Evolutionary conservation across 1,140 invertebrate species (phyloP), one percentile per base, ranked within the genome.

Genomic region (Eurosta solidaginis): DNA sequence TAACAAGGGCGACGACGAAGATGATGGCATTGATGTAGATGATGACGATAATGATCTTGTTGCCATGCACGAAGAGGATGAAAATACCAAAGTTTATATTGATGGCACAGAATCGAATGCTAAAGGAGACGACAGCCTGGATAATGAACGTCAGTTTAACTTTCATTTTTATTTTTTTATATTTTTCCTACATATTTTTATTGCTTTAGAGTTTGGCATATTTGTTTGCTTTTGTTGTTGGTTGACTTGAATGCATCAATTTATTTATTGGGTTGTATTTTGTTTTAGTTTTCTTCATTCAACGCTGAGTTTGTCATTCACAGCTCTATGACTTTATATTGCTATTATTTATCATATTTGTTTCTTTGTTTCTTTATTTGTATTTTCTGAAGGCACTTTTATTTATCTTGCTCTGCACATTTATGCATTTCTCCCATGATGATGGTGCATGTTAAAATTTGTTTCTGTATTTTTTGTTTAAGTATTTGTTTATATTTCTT

Each of bases 131-230:
- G 78, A 79, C 59, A 75, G 27, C 42, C 50, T 49, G 77, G 59
- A 44, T 29, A 78, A 81, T 63, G 81, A 79, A 83, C 78, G 84
- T 85, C 84, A 85, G 84, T 85, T n/a, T n/a, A n/a, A 79, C 78
- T 82, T 83, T 84, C 81, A 82, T 78, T 79, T 68, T 68, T 29
- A 81, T 82, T 83, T 77, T 77, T 40, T 40, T 63, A 78, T 78
- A 77, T 80, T 79, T 79, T 76, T 44, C 10, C 74, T 82, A 68
- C 33, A 20, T 73, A 75, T 63, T 74, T n/a, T 45, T 54, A 29
- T 45, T 59, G 20, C 78, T 77, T 20, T 74, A 42, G 7, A 20
- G 45, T 47, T 74, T 74, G 7, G 17, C 22, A 2, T 27, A 47
- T 74, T 68, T 68, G 29, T 14, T 36, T 40, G 49, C 77, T 76